phyloP scores from a whole-genome alignment of 2,888 invertebrate genomes.

The Pegoplata infirma region DNA sequence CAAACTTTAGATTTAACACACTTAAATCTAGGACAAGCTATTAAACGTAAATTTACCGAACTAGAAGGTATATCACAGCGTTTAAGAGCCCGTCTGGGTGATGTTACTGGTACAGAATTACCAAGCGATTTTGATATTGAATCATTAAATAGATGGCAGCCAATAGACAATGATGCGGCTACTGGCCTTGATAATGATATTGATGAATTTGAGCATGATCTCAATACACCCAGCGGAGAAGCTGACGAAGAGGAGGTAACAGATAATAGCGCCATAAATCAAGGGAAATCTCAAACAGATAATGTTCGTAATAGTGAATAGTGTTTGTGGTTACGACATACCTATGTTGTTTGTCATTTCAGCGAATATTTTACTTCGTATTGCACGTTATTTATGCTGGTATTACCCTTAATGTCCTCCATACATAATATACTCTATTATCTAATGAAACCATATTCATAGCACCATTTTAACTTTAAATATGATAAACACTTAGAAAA shows the following conservation, averaged over 20 bases:
- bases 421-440: constrained; percentile 21
- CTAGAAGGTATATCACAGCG: constrained; percentile 83
- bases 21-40: constrained; percentile 74
- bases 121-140: constrained; percentile 78
- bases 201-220: constrained; percentile 81
- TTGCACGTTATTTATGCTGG: constrained; percentile 37
- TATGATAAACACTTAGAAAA: background rate
- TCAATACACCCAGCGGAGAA: constrained; percentile 76
- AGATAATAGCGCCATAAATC: background rate
- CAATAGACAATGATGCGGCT: constrained; percentile 65
- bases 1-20: constrained; percentile 72
- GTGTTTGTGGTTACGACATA: constrained; percentile 61
- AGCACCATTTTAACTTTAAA: constrained; percentile 30
- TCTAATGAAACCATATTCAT: constrained; percentile 38
- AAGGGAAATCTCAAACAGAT: constrained; percentile 51
- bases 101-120: constrained; percentile 80
- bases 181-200: constrained; percentile 79
- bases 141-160: constrained; percentile 68
- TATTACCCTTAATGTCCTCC: constrained; percentile 16
- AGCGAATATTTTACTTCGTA: constrained; percentile 1
- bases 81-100: constrained; percentile 80
- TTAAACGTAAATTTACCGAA: constrained; percentile 82
- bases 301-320: constrained; percentile 53
- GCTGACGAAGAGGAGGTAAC: constrained; percentile 40
- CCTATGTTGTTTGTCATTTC: constrained; percentile 59